Conservation (phyloP, 92 coral and sea anemone genomes). For the Parazoanthus atlanticus region DNA sequence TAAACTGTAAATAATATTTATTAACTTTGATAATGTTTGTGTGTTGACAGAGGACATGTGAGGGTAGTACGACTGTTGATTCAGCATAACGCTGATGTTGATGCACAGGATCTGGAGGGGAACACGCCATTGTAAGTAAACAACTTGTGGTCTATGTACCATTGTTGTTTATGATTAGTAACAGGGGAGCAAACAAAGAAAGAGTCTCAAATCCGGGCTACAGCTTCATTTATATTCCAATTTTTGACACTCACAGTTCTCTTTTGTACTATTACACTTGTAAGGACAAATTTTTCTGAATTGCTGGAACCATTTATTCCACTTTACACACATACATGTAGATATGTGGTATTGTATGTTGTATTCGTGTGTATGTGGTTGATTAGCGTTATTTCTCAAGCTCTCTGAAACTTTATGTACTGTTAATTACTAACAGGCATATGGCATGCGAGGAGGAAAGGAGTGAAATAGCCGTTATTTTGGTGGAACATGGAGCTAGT, state of each 20-base stretch:
- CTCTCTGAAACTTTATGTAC: background rate
- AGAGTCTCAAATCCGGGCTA: no score
- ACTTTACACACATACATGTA: background rate
- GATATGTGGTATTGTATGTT: background rate
- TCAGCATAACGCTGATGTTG: conserved; percentile 63
- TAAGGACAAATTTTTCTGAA: no score
- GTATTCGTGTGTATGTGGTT: background rate
- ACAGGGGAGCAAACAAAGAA: background rate
- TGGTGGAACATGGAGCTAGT: conserved; percentile 89
- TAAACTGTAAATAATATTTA: background rate
- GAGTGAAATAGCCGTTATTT: conserved; percentile 79
- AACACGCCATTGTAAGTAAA: conserved; percentile 86
- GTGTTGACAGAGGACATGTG: conserved; percentile 74
- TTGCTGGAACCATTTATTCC: background rate
- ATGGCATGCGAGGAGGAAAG: conserved; percentile 98
- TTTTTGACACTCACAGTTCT: no score
- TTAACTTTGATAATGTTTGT: background rate
- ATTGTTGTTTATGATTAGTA: background rate
- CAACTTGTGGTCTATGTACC: background rate
- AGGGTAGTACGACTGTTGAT: conserved; percentile 82
- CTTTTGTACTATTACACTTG: no score
- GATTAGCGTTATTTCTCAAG: background rate
- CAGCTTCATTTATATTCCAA: no score
- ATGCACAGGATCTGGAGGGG: conserved; percentile 90
- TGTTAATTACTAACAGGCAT: conserved; percentile 55